Conservation (phyloP, 92 coral and sea anemone species). For the Porites cylindrica region DNA sequence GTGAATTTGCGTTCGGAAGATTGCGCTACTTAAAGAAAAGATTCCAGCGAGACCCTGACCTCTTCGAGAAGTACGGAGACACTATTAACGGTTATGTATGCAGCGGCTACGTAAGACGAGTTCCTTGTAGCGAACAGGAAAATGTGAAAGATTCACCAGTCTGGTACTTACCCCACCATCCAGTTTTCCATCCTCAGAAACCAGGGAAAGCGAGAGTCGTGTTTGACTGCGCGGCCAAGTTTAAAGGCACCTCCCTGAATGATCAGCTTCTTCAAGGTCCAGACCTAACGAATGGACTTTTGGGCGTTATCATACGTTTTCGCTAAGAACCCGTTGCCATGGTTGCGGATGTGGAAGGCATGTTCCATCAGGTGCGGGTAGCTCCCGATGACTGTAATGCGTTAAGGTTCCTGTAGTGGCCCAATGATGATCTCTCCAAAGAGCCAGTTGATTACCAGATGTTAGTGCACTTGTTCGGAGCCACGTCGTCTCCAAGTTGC, state of each 20-base stretch:
- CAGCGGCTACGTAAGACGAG: constrained; percentile 55
- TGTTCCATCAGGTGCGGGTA: background rate
- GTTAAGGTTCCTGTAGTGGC: background rate
- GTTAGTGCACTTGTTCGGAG: background rate
- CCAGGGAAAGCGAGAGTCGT: constrained; percentile 66
- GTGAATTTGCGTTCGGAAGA: constrained; percentile 38
- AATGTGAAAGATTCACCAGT: background rate
- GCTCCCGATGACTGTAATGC: background rate
- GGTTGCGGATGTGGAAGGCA: background rate
- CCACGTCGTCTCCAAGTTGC: background rate
- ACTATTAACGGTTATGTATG: constrained; percentile 51
- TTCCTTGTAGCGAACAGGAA: constrained; percentile 7
- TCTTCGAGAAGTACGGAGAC: constrained; percentile 45
- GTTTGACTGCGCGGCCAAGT: constrained; percentile 69
- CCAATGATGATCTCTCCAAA: background rate
- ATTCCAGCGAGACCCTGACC: constrained; percentile 43
- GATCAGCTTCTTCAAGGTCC: constrained; percentile 71
- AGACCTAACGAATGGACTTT: constrained; percentile 48
- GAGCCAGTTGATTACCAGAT: background rate
- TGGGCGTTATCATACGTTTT: constrained; percentile 61
- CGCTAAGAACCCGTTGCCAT: constrained; percentile 42
- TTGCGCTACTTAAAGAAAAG: constrained; percentile 36
- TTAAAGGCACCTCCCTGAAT: constrained; percentile 47
- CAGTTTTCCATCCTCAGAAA: constrained; percentile 65
- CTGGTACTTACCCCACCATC: constrained; percentile 70